Conservation (phyloP, 2,113 vertebrate species). For the Eublepharis macularius region DNA sequence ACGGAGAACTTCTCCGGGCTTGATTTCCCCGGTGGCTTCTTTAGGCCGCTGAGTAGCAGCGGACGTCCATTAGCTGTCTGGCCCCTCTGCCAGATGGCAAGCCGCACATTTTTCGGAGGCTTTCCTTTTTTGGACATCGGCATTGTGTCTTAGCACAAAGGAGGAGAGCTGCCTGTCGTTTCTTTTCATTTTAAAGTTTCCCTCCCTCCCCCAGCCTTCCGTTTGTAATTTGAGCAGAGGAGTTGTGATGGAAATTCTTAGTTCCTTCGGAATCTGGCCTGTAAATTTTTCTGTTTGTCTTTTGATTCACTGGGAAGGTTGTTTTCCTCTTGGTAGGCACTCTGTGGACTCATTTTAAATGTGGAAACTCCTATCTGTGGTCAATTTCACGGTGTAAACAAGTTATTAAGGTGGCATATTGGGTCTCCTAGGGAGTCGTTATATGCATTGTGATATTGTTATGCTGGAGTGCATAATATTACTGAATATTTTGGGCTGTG, state of each 20-base stretch:
- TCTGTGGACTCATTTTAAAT: background rate
- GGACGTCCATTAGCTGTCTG: constrained; percentile 64
- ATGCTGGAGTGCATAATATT: background rate
- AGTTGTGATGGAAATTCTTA: constrained; percentile 42
- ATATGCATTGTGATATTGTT: constrained; percentile 25
- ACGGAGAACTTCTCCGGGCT: constrained; percentile 47
- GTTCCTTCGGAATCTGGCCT: background rate
- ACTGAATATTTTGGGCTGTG: constrained; percentile 7
- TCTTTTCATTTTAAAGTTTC: constrained; percentile 46
- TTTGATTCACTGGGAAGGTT: background rate
- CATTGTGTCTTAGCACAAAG: constrained; percentile 61
- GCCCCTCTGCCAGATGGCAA: constrained; percentile 72
- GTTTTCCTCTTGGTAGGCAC: background rate
- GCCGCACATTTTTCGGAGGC: constrained; percentile 62
- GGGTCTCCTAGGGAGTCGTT: constrained; percentile 38
- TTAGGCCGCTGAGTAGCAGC: constrained; percentile 75
- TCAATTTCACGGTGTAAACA: constrained; percentile 24
- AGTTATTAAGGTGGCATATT: constrained; percentile 10
- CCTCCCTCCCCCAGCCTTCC: background rate
- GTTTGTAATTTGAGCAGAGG: background rate
- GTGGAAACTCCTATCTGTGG: background rate
- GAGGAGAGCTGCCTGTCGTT: background rate
- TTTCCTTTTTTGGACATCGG: constrained; percentile 46
- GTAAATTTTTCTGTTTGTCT: background rate
- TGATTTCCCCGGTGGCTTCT: constrained; percentile 67